Conservation (phyloP, 2,888 invertebrate species). For the Anodontia alba region DNA sequence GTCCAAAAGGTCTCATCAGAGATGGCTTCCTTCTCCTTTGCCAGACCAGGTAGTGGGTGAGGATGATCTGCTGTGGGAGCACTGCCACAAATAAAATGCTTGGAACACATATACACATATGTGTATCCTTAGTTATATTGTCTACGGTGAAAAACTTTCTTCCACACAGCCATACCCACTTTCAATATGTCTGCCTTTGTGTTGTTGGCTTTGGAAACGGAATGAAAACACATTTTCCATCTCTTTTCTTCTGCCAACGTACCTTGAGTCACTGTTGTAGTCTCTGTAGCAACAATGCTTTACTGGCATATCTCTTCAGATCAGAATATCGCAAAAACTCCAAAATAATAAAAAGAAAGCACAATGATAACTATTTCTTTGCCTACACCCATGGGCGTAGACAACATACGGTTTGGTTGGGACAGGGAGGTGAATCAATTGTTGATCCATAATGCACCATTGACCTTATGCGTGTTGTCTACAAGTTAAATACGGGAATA, state of each 20-base stretch:
- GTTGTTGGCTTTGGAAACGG: slow-evolving; percentile 15
- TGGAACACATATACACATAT: slow-evolving; percentile 37
- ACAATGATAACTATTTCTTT: too few species aligned
- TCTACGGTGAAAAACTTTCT: neutral
- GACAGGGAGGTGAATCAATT: too few species aligned
- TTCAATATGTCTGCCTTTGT: neutral
- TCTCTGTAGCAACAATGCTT: slow-evolving; percentile 25
- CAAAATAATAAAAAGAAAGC: too few species aligned
- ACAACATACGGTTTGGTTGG: too few species aligned
- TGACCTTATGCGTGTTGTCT: too few species aligned
- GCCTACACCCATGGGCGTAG: too few species aligned
- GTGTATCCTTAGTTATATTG: slow-evolving; percentile 27
- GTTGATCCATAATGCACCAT: too few species aligned
- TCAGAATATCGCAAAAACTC: too few species aligned
- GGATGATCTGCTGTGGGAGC: slow-evolving; percentile 25
- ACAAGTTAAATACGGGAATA: too few species aligned
- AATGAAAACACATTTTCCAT: neutral
- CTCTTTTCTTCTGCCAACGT: neutral
- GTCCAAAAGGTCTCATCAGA: neutral
- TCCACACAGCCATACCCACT: slow-evolving; percentile 25
- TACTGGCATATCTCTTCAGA: neutral
- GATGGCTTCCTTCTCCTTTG: neutral
- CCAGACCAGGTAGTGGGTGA: slow-evolving; percentile 31
- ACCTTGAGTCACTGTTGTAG: slow-evolving; percentile 23
- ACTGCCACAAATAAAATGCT: slow-evolving; percentile 32